Base-by-base conservation (phyloP, 2,888 invertebrate species). In the Tinea semifulvella region DNA sequence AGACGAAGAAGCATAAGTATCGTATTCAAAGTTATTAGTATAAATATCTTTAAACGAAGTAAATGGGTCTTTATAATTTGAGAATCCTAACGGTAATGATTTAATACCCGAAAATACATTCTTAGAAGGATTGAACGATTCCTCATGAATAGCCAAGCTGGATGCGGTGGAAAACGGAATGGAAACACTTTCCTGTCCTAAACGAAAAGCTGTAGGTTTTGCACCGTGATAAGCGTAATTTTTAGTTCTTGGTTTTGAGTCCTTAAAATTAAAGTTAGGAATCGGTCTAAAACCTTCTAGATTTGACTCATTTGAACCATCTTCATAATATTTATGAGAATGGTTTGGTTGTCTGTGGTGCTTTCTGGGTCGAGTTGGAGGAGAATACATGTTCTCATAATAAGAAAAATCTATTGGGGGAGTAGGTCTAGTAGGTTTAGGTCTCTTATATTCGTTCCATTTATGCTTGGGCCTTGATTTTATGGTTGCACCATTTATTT, bases 361-460 rank as follows among this genome's bases (percentile, higher is more conserved):
- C 48, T 64, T 65, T 47, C 60, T 66, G 40, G 61, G 53, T 48
- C 60, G 66, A 26, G 51, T 59, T 35, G 56, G 58, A 2, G 68
- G 61, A 1, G 63, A 50, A 45, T 69, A 77, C 28, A 76, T 64
- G 49, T 61, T 70, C 57, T 79, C 79, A 45, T 76, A 79, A 56
- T 76, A 77, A n/a, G 74, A 62, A 51, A 68, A 70, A 50, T 77
- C 77, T 20, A 54, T 53, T 3, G 54, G 42, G 31, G 56, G 52
- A 1, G 39, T 31, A 10, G 42, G 35, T 17, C 31, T 26, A 1
- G 57, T 52, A 7, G 63, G 58, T 53, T 68, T 76, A n/a, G 52
- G 52, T 1, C 56, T 52, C 47, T 70, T 65, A n/a, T 60, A 58
- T n/a, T 56, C 46, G 47, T 61, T 46, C 50, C 50, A 56, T 52